A percentile compares a stretch with the other conserved stretches of the same genome.
These are phyloP conservation scores for Eulacestoma nigropectus DNA, from an alignment of 2,113 vertebrate genomes.

Conservation along the genomic window DNA sequence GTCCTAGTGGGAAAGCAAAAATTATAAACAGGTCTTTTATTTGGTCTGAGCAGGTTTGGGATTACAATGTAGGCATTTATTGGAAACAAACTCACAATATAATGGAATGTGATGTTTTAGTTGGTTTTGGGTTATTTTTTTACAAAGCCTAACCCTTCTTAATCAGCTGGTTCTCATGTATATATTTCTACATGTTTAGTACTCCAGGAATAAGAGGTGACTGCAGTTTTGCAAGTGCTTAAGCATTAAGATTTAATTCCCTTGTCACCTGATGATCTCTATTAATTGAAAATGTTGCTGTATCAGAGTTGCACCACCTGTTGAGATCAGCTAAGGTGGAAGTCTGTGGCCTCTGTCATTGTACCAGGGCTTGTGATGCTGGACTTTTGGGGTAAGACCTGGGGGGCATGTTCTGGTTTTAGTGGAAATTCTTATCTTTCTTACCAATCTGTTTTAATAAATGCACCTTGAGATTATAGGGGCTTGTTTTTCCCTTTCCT, in stretches of 20 bases:
- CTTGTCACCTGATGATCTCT: not conserved
- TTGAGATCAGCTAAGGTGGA: not conserved
- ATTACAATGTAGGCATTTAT: not conserved
- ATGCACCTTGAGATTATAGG: not conserved
- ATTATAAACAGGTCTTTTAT: not conserved
- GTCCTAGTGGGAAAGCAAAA: not conserved
- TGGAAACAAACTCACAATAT: not conserved
- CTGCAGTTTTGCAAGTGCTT: not conserved
- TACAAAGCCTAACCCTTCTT: not conserved
- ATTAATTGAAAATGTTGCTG: not conserved
- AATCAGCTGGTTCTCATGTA: not conserved
- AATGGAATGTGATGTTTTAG: not conserved
- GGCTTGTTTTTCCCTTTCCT: not conserved
- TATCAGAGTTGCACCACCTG: not conserved
- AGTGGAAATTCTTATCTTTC: not conserved
- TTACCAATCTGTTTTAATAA: not conserved
- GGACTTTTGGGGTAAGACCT: not conserved
- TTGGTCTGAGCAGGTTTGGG: not conserved
- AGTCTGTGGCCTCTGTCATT: not conserved
- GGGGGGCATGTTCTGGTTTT: not conserved
- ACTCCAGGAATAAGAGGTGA: not conserved
- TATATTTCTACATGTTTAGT: not conserved
- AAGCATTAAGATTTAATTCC: not conserved
- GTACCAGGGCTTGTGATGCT: not conserved
- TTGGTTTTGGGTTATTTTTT: not conserved